These are phyloP conservation scores for Chamaetylas fuelleborni DNA, from an alignment of 2,113 vertebrate genomes.

Conservation along the genomic window DNA sequence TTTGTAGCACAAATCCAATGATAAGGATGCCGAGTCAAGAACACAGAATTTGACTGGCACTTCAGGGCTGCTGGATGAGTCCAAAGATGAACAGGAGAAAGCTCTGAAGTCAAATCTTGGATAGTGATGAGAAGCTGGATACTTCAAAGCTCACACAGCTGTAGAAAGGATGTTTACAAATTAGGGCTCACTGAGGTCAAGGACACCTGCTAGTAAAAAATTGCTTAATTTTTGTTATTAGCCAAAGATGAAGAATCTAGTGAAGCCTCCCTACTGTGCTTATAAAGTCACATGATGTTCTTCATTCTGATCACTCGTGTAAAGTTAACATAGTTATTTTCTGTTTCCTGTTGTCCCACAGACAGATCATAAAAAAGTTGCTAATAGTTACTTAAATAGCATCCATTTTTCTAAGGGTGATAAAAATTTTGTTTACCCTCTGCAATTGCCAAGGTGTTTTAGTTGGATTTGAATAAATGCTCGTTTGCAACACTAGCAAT, in stretches of 20 bases:
- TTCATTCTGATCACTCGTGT: background rate
- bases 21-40: background rate
- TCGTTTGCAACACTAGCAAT: background rate
- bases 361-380: background rate
- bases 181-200: conserved; percentile 5
- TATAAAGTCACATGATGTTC: background rate
- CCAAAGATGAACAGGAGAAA: background rate
- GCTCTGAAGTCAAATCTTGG: conserved; percentile 13
- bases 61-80: background rate
- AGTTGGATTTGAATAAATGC: conserved; percentile 53
- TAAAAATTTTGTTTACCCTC: conserved; percentile 25
- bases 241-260: background rate
- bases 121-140: conserved; percentile 23
- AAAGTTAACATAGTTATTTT: conserved; percentile 30
- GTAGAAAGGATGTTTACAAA: conserved; percentile 48
- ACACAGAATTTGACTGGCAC: background rate
- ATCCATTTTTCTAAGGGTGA: background rate
- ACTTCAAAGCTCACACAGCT: conserved; percentile 54
- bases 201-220: conserved; percentile 55
- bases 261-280: background rate
- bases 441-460: conserved; percentile 35
- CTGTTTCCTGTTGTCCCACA: background rate
- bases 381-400: conserved; percentile 23
- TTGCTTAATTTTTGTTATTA: conserved; percentile 8
- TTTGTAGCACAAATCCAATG: background rate